Conservation (phyloP, 2,797 vertebrate genomes). For the Phataginus tricuspis region DNA sequence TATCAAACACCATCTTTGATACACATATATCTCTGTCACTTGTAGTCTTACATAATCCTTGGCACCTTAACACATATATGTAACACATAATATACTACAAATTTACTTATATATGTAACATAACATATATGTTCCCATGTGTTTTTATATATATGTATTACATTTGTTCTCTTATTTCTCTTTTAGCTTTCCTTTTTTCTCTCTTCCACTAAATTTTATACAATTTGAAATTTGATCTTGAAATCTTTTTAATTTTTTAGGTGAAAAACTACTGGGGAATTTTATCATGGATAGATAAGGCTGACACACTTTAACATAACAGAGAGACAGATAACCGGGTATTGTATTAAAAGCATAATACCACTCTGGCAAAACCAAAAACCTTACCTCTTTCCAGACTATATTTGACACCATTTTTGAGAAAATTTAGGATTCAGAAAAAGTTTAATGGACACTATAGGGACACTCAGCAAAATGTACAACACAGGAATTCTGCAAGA, state of each 20-base stretch:
- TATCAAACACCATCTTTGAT: conserved; percentile 14
- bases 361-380: background rate
- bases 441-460: conserved; percentile 18
- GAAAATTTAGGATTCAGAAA: conserved; percentile 43
- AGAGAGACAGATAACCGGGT: background rate
- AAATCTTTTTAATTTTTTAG: background rate
- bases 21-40: background rate
- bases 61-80: background rate
- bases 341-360: background rate
- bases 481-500: background rate
- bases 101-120: background rate
- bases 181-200: conserved; percentile 34
- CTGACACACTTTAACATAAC: background rate
- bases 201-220: conserved; percentile 25
- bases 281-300: background rate
- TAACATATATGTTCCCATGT: background rate
- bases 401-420: conserved; percentile 24
- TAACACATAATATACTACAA: background rate
- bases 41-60: background rate
- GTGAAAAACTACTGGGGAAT: background rate
- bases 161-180: conserved; percentile 15
- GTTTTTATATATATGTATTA: background rate
- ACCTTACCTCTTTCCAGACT: background rate
- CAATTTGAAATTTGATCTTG: conserved; percentile 40
- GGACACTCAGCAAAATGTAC: background rate